Base-by-base conservation (phyloP, 1,140 invertebrate species). In the Sesamia nonagrioides region DNA sequence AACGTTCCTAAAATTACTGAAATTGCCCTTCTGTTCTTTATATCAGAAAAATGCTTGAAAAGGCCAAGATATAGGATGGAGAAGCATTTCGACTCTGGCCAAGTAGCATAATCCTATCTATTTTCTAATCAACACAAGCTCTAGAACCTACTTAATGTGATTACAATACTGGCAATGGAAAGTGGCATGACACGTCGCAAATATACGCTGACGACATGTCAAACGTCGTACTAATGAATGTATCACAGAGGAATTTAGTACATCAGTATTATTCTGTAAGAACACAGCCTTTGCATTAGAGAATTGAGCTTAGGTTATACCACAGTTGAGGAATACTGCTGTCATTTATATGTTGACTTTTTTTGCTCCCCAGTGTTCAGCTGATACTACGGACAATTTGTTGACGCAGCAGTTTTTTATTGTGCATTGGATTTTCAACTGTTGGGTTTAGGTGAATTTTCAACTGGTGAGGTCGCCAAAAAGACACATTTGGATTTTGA, bases 151-250 rank as follows among this genome's bases (percentile, higher is more conserved):
- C 7, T 66, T 42, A 18, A 66, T 66, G 35, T 42, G 33, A 66
- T 18, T 18, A 18, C 60, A n/a, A 18, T 17, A 27, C 56, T 60
- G 56, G 56, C 56, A 33, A 60, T 33, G 56, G 56, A 60, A 60
- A 60, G 56, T 60, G 35, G 37, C 37, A 45, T 17, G 17, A 66
- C 17, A 37, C 37, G 61, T 21, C 7, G n/a, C 37, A 66, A 13
- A 21, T 66, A 18, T 66, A 66, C 37, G 61, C 37, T n/a, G 61
- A 66, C 37, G 37, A 42, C 61, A 66, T 40, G 61, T 66, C 61
- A 66, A 66, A 66, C 61, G 35, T n/a, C 37, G 1, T 7, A 66
- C 37, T 42, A 66, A 66, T 66, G 61, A 66, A 66, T 42, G 18
- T 37, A 40, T 66, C 61, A 45, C n/a, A 42, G 11, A 18, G 61